Conservation (phyloP, 2,113 vertebrate species). For the Galemys pyrenaicus region DNA sequence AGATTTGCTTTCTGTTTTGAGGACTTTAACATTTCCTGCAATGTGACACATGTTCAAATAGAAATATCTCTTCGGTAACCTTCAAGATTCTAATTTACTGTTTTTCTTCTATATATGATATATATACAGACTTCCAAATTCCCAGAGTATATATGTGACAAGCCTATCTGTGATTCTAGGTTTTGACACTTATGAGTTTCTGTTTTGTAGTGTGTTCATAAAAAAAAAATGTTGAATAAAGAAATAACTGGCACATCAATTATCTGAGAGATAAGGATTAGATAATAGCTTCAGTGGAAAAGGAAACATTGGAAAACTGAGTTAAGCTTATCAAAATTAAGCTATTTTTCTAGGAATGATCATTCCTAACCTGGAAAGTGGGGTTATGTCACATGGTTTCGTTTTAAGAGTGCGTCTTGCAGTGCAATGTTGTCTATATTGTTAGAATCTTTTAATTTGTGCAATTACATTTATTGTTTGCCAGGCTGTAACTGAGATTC, state of each 20-base stretch:
- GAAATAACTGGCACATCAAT: background rate
- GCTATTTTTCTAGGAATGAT: background rate
- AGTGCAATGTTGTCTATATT: background rate
- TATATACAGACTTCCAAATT: background rate
- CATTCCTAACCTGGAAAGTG: background rate
- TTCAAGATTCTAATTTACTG: background rate
- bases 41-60: background rate
- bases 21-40: slow-evolving; percentile 33
- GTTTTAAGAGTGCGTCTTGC: background rate
- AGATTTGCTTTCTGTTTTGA: slow-evolving; percentile 30
- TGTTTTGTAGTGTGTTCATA: background rate
- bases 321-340: background rate
- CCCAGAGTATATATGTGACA: background rate
- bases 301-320: background rate
- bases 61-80: slow-evolving; percentile 25
- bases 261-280: background rate
- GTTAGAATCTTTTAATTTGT: background rate
- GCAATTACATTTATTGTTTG: background rate
- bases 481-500: background rate
- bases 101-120: background rate
- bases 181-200: background rate
- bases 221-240: slow-evolving; percentile 28
- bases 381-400: background rate
- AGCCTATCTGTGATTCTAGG: background rate
- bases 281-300: background rate